These are phyloP conservation scores for Hypercompe scribonia DNA, from an alignment of 2,888 invertebrate genomes.

Conservation along the genomic window DNA sequence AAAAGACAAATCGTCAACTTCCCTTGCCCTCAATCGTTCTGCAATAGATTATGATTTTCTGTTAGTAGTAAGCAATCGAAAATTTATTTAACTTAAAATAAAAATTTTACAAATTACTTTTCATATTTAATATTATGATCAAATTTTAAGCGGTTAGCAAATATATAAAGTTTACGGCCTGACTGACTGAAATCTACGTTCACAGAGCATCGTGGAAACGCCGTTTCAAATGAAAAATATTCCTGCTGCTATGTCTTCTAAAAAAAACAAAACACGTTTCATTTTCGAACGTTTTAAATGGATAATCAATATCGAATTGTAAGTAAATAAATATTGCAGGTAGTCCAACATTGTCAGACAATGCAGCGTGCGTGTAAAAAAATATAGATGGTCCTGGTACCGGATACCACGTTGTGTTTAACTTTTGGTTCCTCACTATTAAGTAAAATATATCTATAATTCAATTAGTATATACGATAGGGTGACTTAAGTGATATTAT, in stretches of 20 bases:
- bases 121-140: neutral
- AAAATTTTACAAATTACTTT: too few species aligned
- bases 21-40: too few species aligned
- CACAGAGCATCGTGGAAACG: neutral
- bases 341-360: neutral
- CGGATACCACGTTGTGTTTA: neutral
- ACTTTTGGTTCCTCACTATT: neutral
- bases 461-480: too few species aligned
- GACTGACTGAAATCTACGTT: neutral
- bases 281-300: neutral
- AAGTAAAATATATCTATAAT: neutral
- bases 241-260: too few species aligned
- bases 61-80: too few species aligned
- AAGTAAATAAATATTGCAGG: neutral
- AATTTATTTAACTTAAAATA: too few species aligned
- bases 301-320: neutral
- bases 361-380: neutral
- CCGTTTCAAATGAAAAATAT: neutral
- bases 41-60: too few species aligned
- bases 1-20: too few species aligned
- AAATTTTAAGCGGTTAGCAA: neutral
- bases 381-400: neutral
- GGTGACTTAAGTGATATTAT: neutral
- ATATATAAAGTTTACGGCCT: too few species aligned
- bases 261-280: neutral